These are phyloP conservation scores for Rhinolophus ferrumequinum DNA, from an alignment of 2,113 vertebrate species.

Conservation along the genomic window DNA sequence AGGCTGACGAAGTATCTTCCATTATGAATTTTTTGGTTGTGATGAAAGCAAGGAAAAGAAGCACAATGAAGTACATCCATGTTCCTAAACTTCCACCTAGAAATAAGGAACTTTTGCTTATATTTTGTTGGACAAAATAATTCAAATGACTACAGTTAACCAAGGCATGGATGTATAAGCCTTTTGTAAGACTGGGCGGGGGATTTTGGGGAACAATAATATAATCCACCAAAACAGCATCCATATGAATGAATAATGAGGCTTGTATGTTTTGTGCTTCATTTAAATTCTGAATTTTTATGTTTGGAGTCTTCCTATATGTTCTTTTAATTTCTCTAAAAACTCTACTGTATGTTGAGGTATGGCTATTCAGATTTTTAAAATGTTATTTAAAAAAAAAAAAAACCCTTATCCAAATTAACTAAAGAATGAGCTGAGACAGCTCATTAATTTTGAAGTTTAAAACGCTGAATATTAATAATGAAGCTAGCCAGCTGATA, in stretches of 20 bases:
- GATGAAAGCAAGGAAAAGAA: not conserved
- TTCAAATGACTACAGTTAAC: not conserved
- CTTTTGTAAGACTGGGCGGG: not conserved
- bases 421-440: not conserved
- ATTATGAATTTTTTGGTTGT: not conserved
- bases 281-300: not conserved
- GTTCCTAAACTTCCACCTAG: not conserved
- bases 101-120: not conserved
- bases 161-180: not conserved
- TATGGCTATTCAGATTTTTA: slow-evolving; percentile 2
- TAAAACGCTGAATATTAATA: not conserved
- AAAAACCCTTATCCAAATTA: not conserved
- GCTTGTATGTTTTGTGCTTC: not conserved
- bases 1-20: not conserved
- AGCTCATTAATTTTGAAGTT: not conserved
- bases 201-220: not conserved
- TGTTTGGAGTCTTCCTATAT: not conserved
- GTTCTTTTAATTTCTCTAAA: slow-evolving; percentile 11
- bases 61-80: not conserved
- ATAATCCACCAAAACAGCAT: not conserved
- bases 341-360: not conserved
- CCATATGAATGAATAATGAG: not conserved
- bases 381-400: not conserved
- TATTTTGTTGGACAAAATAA: not conserved
- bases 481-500: not conserved